Conservation (phyloP, 2,113 vertebrate species). For the Ptyas mucosa region DNA sequence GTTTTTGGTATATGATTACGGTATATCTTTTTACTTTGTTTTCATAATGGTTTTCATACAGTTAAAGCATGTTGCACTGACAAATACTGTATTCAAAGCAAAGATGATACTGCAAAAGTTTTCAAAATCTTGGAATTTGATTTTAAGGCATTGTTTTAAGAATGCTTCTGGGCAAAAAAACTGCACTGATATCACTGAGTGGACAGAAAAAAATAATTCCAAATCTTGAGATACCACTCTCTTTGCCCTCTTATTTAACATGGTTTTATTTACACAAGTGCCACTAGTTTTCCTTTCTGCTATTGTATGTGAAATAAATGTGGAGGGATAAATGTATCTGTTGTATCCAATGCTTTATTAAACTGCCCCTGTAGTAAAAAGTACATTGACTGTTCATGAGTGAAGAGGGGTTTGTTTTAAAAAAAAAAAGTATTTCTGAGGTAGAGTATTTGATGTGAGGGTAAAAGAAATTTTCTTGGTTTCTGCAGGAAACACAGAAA, state of each 20-base stretch:
- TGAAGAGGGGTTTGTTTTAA: background rate
- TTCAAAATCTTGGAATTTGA: slow-evolving; percentile 4
- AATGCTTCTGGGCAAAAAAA: background rate
- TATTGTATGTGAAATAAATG: background rate
- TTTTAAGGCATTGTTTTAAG: slow-evolving; percentile 31
- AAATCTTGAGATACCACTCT: background rate
- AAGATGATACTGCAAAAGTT: background rate
- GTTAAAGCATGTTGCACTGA: background rate
- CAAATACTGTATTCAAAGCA: background rate
- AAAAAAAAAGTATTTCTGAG: background rate
- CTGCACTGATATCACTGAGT: fast-evolving
- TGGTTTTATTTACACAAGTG: background rate
- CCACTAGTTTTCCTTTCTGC: background rate
- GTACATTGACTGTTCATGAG: background rate
- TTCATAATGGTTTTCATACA: background rate
- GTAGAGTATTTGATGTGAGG: background rate
- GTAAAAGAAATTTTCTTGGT: background rate
- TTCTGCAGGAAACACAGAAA: background rate
- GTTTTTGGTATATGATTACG: background rate
- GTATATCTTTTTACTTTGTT: background rate
- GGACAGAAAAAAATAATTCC: background rate
- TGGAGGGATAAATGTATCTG: background rate
- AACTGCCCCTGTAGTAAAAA: background rate
- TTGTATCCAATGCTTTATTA: background rate
- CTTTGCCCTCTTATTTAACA: background rate